These are phyloP conservation scores for Rhaphigaster nebulosa DNA, from an alignment of 2,888 invertebrate genomes.

Conservation along the genomic window DNA sequence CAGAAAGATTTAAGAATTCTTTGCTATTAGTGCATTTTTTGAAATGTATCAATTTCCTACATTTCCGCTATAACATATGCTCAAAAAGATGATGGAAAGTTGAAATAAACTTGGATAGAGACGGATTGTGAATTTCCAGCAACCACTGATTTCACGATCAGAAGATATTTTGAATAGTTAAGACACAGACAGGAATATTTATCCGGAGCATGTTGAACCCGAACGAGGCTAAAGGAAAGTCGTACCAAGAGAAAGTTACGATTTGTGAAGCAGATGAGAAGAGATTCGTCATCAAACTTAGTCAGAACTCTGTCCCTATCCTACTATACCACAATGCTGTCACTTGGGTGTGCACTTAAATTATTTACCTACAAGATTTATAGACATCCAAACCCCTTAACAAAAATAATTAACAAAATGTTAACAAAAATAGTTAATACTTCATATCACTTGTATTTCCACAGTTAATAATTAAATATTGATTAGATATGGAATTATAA, in stretches of 20 bases:
- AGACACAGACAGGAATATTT: not conserved
- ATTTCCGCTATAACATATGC: too few species aligned
- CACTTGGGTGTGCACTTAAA: not conserved
- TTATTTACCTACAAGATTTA: not conserved
- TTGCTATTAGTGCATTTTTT: too few species aligned
- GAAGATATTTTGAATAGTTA: not conserved
- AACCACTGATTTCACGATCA: too few species aligned
- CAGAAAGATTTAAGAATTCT: not conserved
- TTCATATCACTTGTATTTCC: not conserved
- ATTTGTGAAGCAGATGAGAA: slow-evolving; percentile 18
- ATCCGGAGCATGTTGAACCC: not conserved
- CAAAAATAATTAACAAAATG: too few species aligned
- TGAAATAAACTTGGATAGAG: too few species aligned
- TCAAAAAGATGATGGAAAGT: too few species aligned
- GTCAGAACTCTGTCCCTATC: not conserved
- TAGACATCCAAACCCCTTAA: not conserved
- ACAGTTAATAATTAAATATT: not conserved
- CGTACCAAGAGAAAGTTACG: not conserved
- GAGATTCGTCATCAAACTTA: slow-evolving; percentile 18
- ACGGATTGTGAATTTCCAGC: too few species aligned
- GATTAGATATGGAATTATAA: too few species aligned
- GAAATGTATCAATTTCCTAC: too few species aligned
- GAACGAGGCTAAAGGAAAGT: not conserved
- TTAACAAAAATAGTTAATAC: not conserved
- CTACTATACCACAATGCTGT: not conserved